These are phyloP conservation scores for Leptinotarsa defecta DNA, from an alignment of 1,140 invertebrate genomes.

Conservation along the genomic window DNA sequence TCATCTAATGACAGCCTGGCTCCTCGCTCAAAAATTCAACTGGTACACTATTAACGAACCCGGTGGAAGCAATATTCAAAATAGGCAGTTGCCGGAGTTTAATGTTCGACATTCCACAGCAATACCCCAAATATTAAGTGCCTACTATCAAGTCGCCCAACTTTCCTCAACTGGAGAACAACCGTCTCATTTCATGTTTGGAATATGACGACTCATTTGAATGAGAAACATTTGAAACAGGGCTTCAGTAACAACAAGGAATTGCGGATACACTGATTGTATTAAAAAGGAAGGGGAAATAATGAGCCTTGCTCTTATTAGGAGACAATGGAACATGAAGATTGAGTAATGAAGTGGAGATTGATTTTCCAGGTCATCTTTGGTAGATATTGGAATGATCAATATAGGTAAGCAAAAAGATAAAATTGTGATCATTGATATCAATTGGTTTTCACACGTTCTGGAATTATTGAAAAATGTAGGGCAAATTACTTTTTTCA, in stretches of 20 bases:
- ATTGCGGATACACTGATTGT: neutral
- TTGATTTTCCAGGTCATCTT: too few species aligned
- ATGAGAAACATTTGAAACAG: neutral
- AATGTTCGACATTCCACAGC: neutral
- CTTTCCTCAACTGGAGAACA: neutral
- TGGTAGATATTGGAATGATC: too few species aligned
- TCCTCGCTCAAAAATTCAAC: neutral
- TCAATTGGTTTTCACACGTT: too few species aligned
- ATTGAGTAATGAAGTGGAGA: too few species aligned
- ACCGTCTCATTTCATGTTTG: neutral
- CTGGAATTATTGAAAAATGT: too few species aligned
- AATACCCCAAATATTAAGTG: conserved; percentile 6
- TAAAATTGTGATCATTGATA: too few species aligned
- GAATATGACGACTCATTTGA: neutral
- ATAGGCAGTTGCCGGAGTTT: conserved; percentile 1
- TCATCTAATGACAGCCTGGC: too few species aligned
- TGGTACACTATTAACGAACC: neutral
- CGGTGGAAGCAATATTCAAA: neutral
- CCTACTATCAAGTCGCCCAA: neutral
- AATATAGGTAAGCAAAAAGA: too few species aligned
- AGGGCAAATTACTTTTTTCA: too few species aligned
- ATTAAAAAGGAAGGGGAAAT: neutral
- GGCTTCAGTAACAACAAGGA: neutral
- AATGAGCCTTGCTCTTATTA: neutral
- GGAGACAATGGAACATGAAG: too few species aligned